Base-by-base conservation (phyloP, 2,888 invertebrate species). In the Cephus sareptanus region DNA sequence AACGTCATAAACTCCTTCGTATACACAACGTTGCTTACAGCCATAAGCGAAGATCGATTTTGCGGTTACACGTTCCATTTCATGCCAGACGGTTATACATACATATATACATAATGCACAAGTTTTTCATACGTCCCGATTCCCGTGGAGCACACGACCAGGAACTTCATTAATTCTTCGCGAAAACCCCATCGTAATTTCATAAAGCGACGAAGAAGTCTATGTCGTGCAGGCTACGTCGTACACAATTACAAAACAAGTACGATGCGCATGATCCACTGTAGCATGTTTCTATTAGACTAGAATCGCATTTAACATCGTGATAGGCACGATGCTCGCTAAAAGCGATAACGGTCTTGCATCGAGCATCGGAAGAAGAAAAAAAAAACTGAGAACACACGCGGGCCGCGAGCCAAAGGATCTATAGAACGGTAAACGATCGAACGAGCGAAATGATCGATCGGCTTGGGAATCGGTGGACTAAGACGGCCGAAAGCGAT, bases 381-480 rank as follows among this genome's bases (percentile, higher is more conserved):
- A 0, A 15, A 15, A 23, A 6, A 23, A 56, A 23, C 40, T 2
- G 6, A 56, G 23, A 56, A 9, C 6, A 9, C 15, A 23, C 9
- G 23, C 23, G 23, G 56, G 6, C 23, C 9, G 6, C 23, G 15
- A 15, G 40, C 15, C 4, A 40, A 4, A 15, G 40, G 15, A 40
- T 15, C 40, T 6, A 15, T 4, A 15, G 6, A 40, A 15, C 15
- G 15, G 1, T 15, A 15, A 40, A 40, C 35, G 69, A 77, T 77
- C 56, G 71, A 74, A 37, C 68, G n/a, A 30, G 75, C 40, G 71
- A 71, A 23, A 34, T 31, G 71, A 71, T 71, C 71, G 71, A 71
- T 56, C 23, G 23, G 56, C 56, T 56, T 56, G 56, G 56, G 23
- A 56, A 23, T 56, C 56, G 56, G 56, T 23, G 56, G 15, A 71